Conservation (phyloP, 2,113 vertebrate species). For the Girardinichthys multiradiatus region DNA sequence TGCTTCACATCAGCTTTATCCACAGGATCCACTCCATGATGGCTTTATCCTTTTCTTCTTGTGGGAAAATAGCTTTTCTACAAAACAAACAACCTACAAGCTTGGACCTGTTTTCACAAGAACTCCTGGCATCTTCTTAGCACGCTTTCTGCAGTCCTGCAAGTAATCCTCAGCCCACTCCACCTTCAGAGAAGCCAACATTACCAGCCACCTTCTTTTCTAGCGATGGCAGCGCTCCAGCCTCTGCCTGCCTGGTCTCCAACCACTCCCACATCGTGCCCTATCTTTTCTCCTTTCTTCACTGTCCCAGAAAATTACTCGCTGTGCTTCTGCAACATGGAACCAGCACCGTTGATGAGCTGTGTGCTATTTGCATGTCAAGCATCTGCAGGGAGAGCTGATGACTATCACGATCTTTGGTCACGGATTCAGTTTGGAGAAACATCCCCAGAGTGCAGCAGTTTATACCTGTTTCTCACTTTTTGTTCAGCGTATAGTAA, state of each 20-base stretch:
- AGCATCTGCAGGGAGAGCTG: conserved; percentile 17
- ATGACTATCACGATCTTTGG: conserved; percentile 30
- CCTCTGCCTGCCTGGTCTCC: conserved; percentile 47
- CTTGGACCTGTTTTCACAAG: conserved; percentile 47
- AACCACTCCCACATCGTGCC: conserved; percentile 50
- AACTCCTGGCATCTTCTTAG: conserved; percentile 49
- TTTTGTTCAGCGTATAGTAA: conserved; percentile 6
- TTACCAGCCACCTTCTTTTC: conserved; percentile 69
- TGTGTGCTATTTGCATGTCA: not conserved
- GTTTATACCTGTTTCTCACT: not conserved
- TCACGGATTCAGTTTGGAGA: conserved; percentile 13
- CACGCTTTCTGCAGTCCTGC: conserved; percentile 47
- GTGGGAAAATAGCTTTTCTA: conserved; percentile 20
- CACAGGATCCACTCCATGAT: not conserved
- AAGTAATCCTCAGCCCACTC: conserved; percentile 64
- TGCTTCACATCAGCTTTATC: not conserved
- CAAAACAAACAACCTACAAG: conserved; percentile 45
- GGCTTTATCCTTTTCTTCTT: conserved; percentile 9
- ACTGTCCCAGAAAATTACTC: conserved; percentile 28
- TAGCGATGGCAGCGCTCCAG: conserved; percentile 64
- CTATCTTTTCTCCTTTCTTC: conserved; percentile 51
- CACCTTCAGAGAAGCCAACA: conserved; percentile 63
- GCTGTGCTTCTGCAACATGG: conserved; percentile 16
- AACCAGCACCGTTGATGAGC: not conserved
- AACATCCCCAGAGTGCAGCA: not conserved